Conservation (phyloP, 64 coral and sea anemone species). For the Actinia tenebrosa region DNA sequence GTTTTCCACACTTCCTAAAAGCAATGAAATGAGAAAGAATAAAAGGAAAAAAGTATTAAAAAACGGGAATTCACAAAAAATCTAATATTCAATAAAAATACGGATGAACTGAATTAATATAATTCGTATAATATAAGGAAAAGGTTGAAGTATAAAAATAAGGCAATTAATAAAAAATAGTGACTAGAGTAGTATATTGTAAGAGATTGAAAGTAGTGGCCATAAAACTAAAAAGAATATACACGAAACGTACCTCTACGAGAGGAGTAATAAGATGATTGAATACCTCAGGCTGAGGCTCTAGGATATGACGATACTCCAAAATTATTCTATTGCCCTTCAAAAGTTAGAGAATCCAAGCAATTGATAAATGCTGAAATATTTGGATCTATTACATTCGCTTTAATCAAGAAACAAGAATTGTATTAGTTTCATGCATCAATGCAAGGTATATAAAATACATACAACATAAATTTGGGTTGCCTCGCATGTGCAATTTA, state of each 20-base stretch:
- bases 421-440: background rate
- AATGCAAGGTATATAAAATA: too few relatives aligned
- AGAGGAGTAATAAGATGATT: background rate
- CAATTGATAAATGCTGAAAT: background rate
- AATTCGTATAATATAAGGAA: too few relatives aligned
- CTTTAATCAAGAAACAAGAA: too few relatives aligned
- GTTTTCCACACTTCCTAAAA: constrained; percentile 20
- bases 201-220: too few relatives aligned
- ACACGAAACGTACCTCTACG: background rate
- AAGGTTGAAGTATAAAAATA: too few relatives aligned
- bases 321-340: background rate
- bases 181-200: too few relatives aligned
- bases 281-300: background rate
- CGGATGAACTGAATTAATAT: too few relatives aligned
- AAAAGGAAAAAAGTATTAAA: background rate
- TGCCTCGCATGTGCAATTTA: too few relatives aligned
- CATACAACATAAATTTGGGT: too few relatives aligned
- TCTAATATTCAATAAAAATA: too few relatives aligned
- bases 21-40: background rate
- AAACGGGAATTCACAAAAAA: background rate
- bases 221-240: background rate
- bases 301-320: background rate
- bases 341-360: background rate
- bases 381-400: background rate
- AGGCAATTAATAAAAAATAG: too few relatives aligned